Conservation (phyloP, 2,797 vertebrate genomes). For the Anabacerthia variegaticeps region DNA sequence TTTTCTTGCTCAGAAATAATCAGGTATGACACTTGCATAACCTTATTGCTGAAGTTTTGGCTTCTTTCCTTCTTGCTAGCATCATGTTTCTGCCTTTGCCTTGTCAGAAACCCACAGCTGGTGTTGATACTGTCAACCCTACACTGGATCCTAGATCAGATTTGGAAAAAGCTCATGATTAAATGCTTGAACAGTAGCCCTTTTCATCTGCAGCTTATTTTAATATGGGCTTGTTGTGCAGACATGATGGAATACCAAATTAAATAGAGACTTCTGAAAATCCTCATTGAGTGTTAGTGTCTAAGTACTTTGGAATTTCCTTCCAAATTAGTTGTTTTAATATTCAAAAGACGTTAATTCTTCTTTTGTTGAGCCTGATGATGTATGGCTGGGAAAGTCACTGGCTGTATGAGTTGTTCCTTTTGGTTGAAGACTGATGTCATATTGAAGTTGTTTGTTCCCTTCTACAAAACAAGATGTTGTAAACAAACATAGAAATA, state of each 20-base stretch:
- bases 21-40: background rate
- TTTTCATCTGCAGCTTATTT: slow-evolving; percentile 19
- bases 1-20: background rate
- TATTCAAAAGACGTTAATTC: background rate
- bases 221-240: background rate
- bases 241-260: slow-evolving; percentile 10
- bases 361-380: slow-evolving; percentile 13
- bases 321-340: slow-evolving; percentile 32
- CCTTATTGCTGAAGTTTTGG: background rate
- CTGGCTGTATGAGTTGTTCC: background rate
- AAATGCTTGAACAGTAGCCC: slow-evolving; percentile 19
- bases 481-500: background rate
- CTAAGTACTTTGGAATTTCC: slow-evolving; percentile 58
- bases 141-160: background rate
- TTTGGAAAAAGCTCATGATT: background rate
- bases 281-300: background rate
- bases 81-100: background rate
- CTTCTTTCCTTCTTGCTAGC: background rate
- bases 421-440: background rate
- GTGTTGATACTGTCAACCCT: background rate
- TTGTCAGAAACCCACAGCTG: background rate
- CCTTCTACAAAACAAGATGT: background rate
- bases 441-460: background rate
- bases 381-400: background rate
- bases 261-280: slow-evolving; percentile 16